Base-by-base conservation (phyloP, 1,140 invertebrate genomes). In the Lepidurus couesii region DNA sequence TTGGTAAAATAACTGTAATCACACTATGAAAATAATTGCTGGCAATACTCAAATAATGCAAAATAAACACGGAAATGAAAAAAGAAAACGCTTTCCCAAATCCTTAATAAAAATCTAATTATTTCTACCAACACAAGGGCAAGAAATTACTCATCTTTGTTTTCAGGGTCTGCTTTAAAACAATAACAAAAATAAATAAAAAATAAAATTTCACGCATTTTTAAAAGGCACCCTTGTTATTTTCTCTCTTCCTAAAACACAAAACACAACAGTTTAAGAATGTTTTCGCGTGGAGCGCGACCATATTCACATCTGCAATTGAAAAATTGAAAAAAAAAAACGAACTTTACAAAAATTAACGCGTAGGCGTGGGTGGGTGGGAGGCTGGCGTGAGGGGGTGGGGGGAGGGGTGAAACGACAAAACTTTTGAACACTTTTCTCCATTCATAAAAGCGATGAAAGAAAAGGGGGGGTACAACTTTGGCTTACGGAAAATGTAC, bases 181-280 rank as follows among this genome's bases (percentile, higher is more conserved):
- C 34, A 34, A 4, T 34, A 34, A 34, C 34, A 34, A 65, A 34
- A 11, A 73, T 43, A 53, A 13, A 44, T 10, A 53, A 65, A 42
- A 21, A 77, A 73, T 0, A 42, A 11, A 53, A 34, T 34, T 45
- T 44, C 9, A 43, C 34, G 5, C 42, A n/a, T 34, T 73, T 77
- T 34, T 53, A 77, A 34, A 44, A 65, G 26, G 26, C 34, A 53
- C 47, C 76, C 13, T 77, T 73, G 42, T 34, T 77, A 73, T 73
- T 53, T 34, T 53, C 73, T 34, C 73, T n/a, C 76, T 13, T 53
- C 34, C 73, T 53, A 77, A 73, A 6, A 24, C 44, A 42, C 13
- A 26, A 47, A 42, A 42, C 24, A 73, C 65, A 24, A 42, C 8
- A 42, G 24, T 24, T 21, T 42, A 24, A 34, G 24, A 26, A 34